Percentiles rank a stretch among this genome's conserved stretches.
These are phyloP conservation scores for Umimayanthus chanpuru DNA, from an alignment of 92 coral and sea anemone species.

Conservation along the genomic window DNA sequence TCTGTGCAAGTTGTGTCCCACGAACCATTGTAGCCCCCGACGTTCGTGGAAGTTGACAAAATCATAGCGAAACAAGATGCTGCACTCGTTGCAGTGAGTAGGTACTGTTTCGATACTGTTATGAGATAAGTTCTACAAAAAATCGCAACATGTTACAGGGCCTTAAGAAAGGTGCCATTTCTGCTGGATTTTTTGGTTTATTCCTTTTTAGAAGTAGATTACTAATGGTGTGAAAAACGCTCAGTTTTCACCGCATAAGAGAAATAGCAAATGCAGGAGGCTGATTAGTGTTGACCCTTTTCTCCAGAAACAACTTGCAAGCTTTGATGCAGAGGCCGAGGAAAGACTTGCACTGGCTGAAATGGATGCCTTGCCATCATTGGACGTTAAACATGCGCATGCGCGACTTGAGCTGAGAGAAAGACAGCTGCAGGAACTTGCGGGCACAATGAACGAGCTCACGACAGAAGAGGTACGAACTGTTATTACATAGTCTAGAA, in stretches of 20 bases:
- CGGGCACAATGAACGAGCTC: slow-evolving; percentile 96
- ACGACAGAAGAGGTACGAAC: slow-evolving; percentile 85
- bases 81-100: too few relatives aligned
- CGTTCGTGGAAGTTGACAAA: too few relatives aligned
- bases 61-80: too few relatives aligned
- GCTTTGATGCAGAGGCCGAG: slow-evolving; percentile 81
- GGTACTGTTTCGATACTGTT: too few relatives aligned
- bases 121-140: too few relatives aligned
- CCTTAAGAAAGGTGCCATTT: too few relatives aligned
- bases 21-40: too few relatives aligned
- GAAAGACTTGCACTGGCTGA: slow-evolving; percentile 75
- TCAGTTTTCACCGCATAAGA: neutral
- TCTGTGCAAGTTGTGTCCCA: too few relatives aligned
- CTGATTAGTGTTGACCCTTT: neutral
- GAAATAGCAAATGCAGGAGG: neutral
- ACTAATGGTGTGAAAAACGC: neutral
- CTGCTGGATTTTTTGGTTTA: too few relatives aligned
- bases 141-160: too few relatives aligned
- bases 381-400: slow-evolving; percentile 94
- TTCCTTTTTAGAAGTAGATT: too few relatives aligned
- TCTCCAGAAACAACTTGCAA: slow-evolving; percentile 84
- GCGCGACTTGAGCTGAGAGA: slow-evolving; percentile 91
- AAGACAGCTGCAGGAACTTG: slow-evolving; percentile 89
- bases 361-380: slow-evolving; percentile 79
- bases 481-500: neutral